Evolutionary conservation across 1,140 invertebrate genomes (phyloP).

Genomic region (Hyles vespertilio): DNA sequence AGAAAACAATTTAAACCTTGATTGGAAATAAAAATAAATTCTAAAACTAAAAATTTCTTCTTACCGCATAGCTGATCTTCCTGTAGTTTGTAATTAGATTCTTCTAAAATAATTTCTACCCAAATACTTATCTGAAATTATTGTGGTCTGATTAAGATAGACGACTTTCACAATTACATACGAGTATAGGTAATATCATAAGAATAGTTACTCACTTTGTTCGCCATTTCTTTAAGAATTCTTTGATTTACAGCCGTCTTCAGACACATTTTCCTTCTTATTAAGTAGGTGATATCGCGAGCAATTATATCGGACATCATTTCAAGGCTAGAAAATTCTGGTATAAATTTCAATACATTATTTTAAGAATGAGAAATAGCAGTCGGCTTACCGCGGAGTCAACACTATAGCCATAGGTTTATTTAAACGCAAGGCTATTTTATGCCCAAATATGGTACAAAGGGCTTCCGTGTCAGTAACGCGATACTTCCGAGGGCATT

Average conservation of each 20-base stretch:
- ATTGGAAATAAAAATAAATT: too few species aligned
- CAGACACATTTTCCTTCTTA: constrained; percentile 16
- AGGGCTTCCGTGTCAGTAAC: constrained; percentile 22
- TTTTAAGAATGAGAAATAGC: background rate
- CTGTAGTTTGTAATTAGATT: constrained; percentile 33
- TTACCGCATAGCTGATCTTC: constrained; percentile 47
- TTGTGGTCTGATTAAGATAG: constrained; percentile 1
- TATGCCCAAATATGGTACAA: constrained; percentile 39
- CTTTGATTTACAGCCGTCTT: constrained; percentile 14
- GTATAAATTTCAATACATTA: background rate
- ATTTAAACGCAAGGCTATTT: constrained; percentile 34
- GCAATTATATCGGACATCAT: constrained; percentile 31
- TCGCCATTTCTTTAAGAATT: constrained; percentile 34
- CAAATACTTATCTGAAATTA: constrained; percentile 40
- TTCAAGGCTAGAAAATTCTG: constrained; percentile 32
- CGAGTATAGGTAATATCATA: background rate
- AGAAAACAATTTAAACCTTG: too few species aligned
- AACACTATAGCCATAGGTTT: constrained; percentile 33
- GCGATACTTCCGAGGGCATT: background rate
- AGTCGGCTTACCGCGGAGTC: constrained; percentile 34
- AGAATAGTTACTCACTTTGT: constrained; percentile 29
- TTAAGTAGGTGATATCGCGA: constrained; percentile 29
- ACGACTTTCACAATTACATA: background rate
- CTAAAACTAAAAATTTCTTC: background rate
- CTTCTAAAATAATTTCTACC: constrained; percentile 44